Base-by-base conservation (phyloP, 1,140 invertebrate species). In the Apis florea region DNA sequence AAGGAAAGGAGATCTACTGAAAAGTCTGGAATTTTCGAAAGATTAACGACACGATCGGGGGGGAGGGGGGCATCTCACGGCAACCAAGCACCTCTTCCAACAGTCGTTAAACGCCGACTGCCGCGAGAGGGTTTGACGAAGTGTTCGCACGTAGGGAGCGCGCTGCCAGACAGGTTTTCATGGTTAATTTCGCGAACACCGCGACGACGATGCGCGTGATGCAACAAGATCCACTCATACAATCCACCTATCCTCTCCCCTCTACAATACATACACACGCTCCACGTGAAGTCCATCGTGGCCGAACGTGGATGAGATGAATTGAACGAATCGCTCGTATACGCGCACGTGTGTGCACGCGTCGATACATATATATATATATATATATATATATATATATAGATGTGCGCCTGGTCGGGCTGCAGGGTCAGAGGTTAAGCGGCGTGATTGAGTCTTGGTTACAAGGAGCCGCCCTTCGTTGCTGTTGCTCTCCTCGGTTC, bases 391-490 rank as follows among this genome's bases (percentile, higher is more conserved):
- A 5, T 40, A 40, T 6, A 6, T 6, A 24, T 85, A 53, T 31
- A 76, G n/a, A n/a, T 61, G 67, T 79, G 83, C 66, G 85, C 82
- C 82, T 5, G 88, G 84, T 80, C 85, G 88, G 87, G 85, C 87
- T 88, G 15, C 82, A 77, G 88, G 92, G 91, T 94, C 91, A 90
- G 85, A 91, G 93, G 93, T 93, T 94, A 94, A 93, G 92, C 92
- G 92, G 91, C 92, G 92, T 93, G 93, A 93, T 93, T 93, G 93
- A 93, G 93, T 92, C 92, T 93, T 93, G 92, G 89, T 93, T 93
- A 92, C 91, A 91, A 93, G 92, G 91, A 92, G 92, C 92, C 91
- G 92, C 90, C 92, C 92, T 91, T 89, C 91, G 82, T 87, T 85
- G 86, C 86, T 90, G 86, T 86, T 90, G 83, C 86, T 90, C 90